Base-by-base conservation (phyloP, 2,888 invertebrate species). In the Microplitis deprimator region DNA sequence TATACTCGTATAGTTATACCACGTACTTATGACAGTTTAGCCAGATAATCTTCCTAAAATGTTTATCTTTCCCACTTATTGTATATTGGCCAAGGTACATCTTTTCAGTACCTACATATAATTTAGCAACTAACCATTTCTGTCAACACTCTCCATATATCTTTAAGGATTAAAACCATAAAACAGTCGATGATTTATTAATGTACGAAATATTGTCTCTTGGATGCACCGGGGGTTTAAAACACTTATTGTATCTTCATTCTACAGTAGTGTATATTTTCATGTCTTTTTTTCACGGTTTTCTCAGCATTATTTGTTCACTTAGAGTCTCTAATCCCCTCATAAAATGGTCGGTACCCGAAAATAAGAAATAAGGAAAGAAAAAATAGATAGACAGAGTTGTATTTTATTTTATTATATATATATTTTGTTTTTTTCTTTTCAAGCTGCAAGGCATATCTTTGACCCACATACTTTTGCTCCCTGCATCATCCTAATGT, bases 401-500 rank as follows among this genome's bases (percentile, higher is more conserved):
- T 50, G 50, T 50, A 50, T 50, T 50, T 50, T 50, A 50, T 50
- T 50, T 50, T 50, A 50, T 13, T 13, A 13, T 50, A 50, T 50
- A 13, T 13, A 13, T 50, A 1, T 65, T n/a, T 70, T 59, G 41
- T 70, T 69, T 59, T 69, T 29, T 59, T 29, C 29, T 59, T 20
- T n/a, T 4, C 8, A 13, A 38, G 29, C 6, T 65, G 13, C 65
- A 70, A 50, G 50, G 13, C 50, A 50, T 50, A 50, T 13, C 70
- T 70, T 70, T 70, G 59, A 59, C 59, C 59, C 70, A 70, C 59
- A 70, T 70, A 70, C 50, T 70, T 70, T 70, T n/a, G 59, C 70
- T 7, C 29, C 29, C 38, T 29, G 60, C 13, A 70, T 29, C 16
- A 41, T 20, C 16, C 40, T 4, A 16, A 40, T 7, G 7, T 38